A percentile compares a stretch with the other conserved stretches of the same genome.
Evolutionary conservation across 2,797 vertebrate species (phyloP).

Genomic region (Lagodon rhomboides): DNA sequence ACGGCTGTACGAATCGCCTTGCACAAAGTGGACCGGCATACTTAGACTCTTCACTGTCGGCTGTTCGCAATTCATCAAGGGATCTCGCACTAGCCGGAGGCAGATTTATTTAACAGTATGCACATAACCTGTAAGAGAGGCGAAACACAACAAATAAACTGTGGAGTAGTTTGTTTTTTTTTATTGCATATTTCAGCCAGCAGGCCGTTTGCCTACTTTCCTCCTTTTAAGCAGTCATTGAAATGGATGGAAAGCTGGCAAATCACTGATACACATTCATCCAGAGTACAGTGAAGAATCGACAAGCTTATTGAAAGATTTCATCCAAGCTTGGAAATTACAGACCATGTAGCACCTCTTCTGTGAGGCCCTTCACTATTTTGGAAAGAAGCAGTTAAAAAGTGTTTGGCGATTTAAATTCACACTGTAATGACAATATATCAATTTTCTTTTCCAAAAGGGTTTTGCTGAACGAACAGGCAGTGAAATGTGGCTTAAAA

Average conservation of each 20-base stretch:
- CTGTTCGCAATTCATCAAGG: constrained; percentile 76
- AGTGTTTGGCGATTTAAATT: neutral
- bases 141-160: constrained; percentile 67
- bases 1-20: constrained; percentile 69
- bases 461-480: neutral
- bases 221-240: constrained; percentile 40
- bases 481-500: neutral
- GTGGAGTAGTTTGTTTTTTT: constrained; percentile 53
- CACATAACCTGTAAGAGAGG: constrained; percentile 67
- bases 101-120: constrained; percentile 71
- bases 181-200: constrained; percentile 57
- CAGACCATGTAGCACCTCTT: neutral
- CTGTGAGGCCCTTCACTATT: neutral
- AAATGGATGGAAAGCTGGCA: constrained; percentile 46
- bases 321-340: neutral
- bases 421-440: neutral
- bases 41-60: constrained; percentile 59
- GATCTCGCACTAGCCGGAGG: constrained; percentile 66
- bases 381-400: neutral
- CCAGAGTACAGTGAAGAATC: constrained; percentile 29
- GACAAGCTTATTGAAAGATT: constrained; percentile 15
- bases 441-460: neutral
- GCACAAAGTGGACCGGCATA: constrained; percentile 67
- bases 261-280: constrained; percentile 26
- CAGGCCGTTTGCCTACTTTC: constrained; percentile 57